These are phyloP conservation scores for Nemapogon koenigi DNA, from an alignment of 2,888 invertebrate species.

Conservation along the genomic window DNA sequence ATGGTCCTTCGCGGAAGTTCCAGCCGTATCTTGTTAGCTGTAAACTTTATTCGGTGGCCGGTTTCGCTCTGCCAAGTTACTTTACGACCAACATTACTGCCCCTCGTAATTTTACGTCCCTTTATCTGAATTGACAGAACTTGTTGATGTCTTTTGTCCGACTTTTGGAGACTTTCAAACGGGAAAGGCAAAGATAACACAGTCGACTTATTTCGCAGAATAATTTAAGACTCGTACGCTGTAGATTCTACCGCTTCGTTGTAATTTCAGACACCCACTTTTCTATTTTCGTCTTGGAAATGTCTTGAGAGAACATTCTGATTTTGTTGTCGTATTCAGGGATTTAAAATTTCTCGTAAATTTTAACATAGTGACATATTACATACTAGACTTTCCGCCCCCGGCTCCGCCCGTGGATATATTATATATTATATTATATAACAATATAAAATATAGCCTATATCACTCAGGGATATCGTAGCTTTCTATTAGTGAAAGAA, in stretches of 20 bases:
- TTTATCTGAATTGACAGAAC: constrained; percentile 51
- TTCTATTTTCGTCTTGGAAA: too few relatives aligned
- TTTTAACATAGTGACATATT: too few relatives aligned
- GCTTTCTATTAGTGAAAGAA: too few relatives aligned
- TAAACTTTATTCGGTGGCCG: constrained; percentile 21
- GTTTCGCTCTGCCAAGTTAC: constrained; percentile 16
- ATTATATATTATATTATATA: too few relatives aligned
- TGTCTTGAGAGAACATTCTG: too few relatives aligned
- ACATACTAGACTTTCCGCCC: too few relatives aligned
- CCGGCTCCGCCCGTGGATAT: too few relatives aligned
- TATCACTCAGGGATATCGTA: too few relatives aligned
- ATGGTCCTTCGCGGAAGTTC: not conserved
- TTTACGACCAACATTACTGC: constrained; percentile 42
- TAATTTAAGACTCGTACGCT: constrained; percentile 1
- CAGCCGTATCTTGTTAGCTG: constrained; percentile 25
- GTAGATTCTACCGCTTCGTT: not conserved
- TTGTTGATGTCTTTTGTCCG: constrained; percentile 43
- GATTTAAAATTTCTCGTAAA: too few relatives aligned
- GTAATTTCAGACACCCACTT: too few relatives aligned
- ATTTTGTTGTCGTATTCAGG: too few relatives aligned
- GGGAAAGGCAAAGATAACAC: constrained; percentile 12
- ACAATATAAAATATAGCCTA: too few relatives aligned
- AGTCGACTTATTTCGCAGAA: constrained; percentile 9
- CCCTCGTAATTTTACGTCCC: constrained; percentile 51
- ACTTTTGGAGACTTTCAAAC: constrained; percentile 18